A percentile compares a stretch with the other conserved stretches of the same genome.
These are phyloP conservation scores for Lepidurus packardi DNA, from an alignment of 1,140 invertebrate genomes.

Conservation along the genomic window DNA sequence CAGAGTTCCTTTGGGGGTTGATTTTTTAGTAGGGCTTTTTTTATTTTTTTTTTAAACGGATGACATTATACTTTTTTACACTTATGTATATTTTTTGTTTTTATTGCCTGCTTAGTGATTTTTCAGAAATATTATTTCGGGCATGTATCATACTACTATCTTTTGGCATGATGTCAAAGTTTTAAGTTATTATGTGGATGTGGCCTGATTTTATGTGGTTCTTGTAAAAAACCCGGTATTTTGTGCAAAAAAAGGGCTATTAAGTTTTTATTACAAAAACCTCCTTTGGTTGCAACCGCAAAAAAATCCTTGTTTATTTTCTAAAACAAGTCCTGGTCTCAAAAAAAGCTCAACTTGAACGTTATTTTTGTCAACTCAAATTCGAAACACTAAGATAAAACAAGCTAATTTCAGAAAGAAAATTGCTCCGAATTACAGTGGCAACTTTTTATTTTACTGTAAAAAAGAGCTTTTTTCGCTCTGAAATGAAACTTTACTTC, in stretches of 20 bases:
- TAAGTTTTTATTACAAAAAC: constrained; percentile 9
- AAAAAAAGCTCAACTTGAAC: too few relatives aligned
- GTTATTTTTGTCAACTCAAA: too few relatives aligned
- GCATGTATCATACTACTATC: not conserved
- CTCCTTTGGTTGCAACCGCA: not conserved
- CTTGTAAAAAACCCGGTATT: constrained; percentile 1
- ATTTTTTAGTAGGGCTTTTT: constrained; percentile 17
- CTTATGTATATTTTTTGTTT: not conserved
- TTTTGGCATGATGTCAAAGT: not conserved
- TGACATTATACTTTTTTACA: not conserved
- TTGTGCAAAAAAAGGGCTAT: constrained; percentile 3
- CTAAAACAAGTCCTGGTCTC: not conserved
- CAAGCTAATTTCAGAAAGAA: too few relatives aligned
- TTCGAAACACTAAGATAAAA: too few relatives aligned
- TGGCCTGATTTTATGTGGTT: constrained; percentile 7
- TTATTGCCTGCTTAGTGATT: not conserved
- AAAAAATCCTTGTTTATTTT: not conserved
- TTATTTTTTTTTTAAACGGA: not conserved
- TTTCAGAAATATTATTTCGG: not conserved
- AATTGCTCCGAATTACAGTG: too few relatives aligned
- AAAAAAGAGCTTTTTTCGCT: too few relatives aligned
- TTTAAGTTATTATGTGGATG: constrained; percentile 15
- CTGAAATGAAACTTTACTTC: too few relatives aligned
- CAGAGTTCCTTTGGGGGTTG: not conserved
- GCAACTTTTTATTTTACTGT: too few relatives aligned